A percentile compares a stretch with the other conserved stretches of the same genome.
These are phyloP conservation scores for Manis pentadactyla DNA, from an alignment of 2,797 vertebrate species.

Conservation along the genomic window DNA sequence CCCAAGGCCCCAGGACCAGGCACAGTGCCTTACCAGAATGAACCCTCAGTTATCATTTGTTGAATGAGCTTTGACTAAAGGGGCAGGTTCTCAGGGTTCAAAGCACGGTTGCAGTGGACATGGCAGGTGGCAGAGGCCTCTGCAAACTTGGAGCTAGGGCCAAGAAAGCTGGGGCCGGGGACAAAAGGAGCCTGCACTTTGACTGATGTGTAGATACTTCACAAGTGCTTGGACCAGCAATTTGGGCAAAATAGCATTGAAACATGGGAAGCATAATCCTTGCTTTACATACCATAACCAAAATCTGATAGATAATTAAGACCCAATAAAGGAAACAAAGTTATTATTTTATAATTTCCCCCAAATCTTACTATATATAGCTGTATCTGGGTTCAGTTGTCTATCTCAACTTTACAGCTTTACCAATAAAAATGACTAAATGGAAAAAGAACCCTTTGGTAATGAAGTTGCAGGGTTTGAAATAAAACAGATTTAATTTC, in stretches of 20 bases:
- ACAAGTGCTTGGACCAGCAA: background rate
- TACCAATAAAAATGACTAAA: background rate
- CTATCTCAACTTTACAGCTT: background rate
- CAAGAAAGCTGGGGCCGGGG: background rate
- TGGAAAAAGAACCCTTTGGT: background rate
- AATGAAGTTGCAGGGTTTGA: background rate
- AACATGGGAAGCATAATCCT: background rate
- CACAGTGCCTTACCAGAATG: background rate
- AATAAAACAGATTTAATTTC: conserved; percentile 24
- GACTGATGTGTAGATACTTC: background rate
- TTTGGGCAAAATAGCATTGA: background rate
- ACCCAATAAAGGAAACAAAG: background rate
- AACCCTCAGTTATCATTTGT: background rate
- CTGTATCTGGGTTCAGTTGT: background rate
- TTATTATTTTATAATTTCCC: background rate
- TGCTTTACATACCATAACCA: background rate
- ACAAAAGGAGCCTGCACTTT: background rate
- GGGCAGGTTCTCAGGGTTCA: background rate
- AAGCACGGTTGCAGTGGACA: background rate
- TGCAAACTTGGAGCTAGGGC: background rate
- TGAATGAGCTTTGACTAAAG: conserved; percentile 11
- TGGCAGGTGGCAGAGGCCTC: background rate
- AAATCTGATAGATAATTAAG: background rate
- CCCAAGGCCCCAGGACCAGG: background rate
- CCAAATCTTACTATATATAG: background rate